Evolutionary conservation across 2,797 vertebrate species (phyloP), one percentile per base, ranked within the genome.

Genomic region (Parauchenoglanis ngamensis): DNA sequence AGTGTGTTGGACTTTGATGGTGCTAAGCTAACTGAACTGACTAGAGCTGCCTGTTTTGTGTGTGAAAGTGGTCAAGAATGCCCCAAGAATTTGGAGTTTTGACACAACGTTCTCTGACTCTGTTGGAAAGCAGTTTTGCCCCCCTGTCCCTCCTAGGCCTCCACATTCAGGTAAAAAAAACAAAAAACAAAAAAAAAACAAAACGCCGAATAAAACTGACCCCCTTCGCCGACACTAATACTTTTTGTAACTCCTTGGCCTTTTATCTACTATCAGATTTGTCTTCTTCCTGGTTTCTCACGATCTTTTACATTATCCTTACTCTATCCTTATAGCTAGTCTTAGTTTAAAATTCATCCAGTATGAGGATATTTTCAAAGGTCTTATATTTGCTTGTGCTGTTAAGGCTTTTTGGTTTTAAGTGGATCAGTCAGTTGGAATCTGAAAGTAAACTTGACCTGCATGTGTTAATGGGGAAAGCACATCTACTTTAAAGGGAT

Each of bases 31-130:
- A 78, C 10, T 77, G 31, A 86, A 86, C 67, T 72, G 57, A 73
- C 28, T 84, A 72, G 79, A 83, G 72, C 73, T 91, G 40, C 89
- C 87, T 92, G 85, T 92, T 94, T 91, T 90, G 94, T 95, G 91
- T 94, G 90, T 95, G 94, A 92, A 94, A 99, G 98, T 93, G 92
- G 96, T 98, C 94, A 97, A 96, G 88, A 93, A 95, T 91, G 96
- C 97, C 12, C 96, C 96, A 77, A 98, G 98, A 96, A 99, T 97
- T 95, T 99, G 98, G 98, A 99, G 98, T 95, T 95, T 99, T 94
- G 98, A 99, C 91, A 96, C 93, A 65, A 92, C 93, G 88, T 94
- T 97, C 92, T 96, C 96, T 94, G 98, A 98, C 90, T 94, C 95
- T 95, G 91, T 94, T 44, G 96, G 97, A 95, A 98, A 96, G 94